phyloP scores from a whole-genome alignment of 2,797 vertebrate genomes.

The Pipistrellus nathusii region DNA sequence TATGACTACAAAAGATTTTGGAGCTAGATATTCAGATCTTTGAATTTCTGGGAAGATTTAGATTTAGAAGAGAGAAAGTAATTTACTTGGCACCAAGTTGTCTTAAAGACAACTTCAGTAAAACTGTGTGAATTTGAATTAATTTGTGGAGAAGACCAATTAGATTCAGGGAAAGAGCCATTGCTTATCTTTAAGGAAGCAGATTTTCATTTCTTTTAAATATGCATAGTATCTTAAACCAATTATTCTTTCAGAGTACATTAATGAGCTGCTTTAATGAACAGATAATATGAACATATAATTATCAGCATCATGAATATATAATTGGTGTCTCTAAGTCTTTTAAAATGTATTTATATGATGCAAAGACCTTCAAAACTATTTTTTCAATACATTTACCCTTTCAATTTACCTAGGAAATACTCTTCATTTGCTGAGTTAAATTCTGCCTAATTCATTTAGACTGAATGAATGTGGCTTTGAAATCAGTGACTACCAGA shows the following conservation, averaged over 20 bases:
- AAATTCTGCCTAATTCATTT: not conserved
- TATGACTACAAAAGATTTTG: not conserved
- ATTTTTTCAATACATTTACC: constrained; percentile 18
- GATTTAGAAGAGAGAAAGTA: constrained; percentile 21
- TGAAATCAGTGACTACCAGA: not conserved
- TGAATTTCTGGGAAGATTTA: constrained; percentile 17
- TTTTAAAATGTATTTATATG: constrained; percentile 62
- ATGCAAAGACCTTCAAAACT: constrained; percentile 61
- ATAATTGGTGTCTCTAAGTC: constrained; percentile 58
- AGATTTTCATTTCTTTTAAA: constrained; percentile 67
- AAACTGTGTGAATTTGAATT: constrained; percentile 64
- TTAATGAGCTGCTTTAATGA: constrained; percentile 78
- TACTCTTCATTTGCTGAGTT: not conserved
- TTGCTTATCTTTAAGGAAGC: constrained; percentile 70
- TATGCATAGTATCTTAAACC: constrained; percentile 68
- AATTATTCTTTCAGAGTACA: constrained; percentile 71
- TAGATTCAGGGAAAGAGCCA: constrained; percentile 25
- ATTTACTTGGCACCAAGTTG: not conserved
- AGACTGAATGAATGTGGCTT: not conserved
- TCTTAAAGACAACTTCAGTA: constrained; percentile 27
- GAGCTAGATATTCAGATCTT: not conserved
- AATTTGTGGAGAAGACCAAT: constrained; percentile 44
- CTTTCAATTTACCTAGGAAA: constrained; percentile 39
- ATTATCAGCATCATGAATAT: constrained; percentile 71
- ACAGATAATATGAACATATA: constrained; percentile 74